These are phyloP conservation scores for Psittacula cyanocephala DNA, from an alignment of 2,113 vertebrate genomes.

Conservation along the genomic window DNA sequence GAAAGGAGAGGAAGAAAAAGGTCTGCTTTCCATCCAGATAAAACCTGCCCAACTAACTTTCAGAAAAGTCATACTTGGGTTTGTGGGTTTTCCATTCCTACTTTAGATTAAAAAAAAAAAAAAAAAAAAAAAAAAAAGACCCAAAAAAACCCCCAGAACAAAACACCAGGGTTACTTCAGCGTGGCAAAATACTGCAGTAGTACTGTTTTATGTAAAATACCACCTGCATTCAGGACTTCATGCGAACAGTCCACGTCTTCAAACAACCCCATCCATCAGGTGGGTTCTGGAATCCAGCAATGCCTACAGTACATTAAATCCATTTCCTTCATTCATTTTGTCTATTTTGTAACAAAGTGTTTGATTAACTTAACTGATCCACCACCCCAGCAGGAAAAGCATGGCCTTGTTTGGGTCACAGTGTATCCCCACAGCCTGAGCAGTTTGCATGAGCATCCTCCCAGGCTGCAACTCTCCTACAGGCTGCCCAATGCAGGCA, in stretches of 20 bases:
- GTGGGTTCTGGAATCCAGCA: neutral
- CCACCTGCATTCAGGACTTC: fast-evolving
- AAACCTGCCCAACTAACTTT: neutral
- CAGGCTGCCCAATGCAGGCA: neutral
- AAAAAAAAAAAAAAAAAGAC: neutral
- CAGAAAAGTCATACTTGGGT: neutral
- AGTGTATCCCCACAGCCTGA: neutral
- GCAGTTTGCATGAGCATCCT: neutral
- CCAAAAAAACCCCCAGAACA: neutral
- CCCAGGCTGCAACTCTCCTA: neutral
- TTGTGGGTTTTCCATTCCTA: neutral
- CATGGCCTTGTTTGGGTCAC: neutral
- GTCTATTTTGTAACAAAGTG: neutral
- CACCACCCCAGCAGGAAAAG: neutral
- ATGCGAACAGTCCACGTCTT: fast-evolving
- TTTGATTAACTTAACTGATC: neutral
- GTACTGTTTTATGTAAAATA: neutral
- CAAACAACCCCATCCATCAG: neutral
- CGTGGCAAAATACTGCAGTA: neutral
- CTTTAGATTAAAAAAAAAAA: neutral
- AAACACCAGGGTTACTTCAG: neutral
- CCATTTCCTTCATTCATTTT: neutral
- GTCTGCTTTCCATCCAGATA: neutral
- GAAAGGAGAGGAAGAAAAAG: neutral
- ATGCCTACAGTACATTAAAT: neutral